These are phyloP conservation scores for Eristalis intricaria DNA, from an alignment of 2,888 invertebrate genomes.

Conservation along the genomic window DNA sequence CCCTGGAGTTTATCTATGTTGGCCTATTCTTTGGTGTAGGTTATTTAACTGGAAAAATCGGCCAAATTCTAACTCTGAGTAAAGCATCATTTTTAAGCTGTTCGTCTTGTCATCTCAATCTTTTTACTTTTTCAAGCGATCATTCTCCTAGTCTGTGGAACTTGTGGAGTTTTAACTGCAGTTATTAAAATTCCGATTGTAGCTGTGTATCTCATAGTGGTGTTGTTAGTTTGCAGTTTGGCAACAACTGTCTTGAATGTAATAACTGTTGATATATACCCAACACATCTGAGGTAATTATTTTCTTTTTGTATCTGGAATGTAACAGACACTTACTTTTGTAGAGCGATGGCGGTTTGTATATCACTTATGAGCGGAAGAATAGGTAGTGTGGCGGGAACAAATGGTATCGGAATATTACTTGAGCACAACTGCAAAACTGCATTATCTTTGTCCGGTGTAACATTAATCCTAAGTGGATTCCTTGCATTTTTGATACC, in stretches of 20 bases:
- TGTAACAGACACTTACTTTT: slow-evolving; percentile 74
- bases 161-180: slow-evolving; percentile 38
- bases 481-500: slow-evolving; percentile 70
- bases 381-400: slow-evolving; percentile 74
- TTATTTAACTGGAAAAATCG: slow-evolving; percentile 73
- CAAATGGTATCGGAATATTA: slow-evolving; percentile 73
- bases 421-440: slow-evolving; percentile 74
- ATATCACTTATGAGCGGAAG: slow-evolving; percentile 75
- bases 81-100: slow-evolving; percentile 13
- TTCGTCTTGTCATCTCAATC: background rate
- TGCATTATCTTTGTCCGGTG: slow-evolving; percentile 69
- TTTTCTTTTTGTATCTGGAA: background rate
- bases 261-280: slow-evolving; percentile 59
- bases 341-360: slow-evolving; percentile 75
- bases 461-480: slow-evolving; percentile 67
- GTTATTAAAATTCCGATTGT: slow-evolving; percentile 41
- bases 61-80: slow-evolving; percentile 73
- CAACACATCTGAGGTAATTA: slow-evolving; percentile 59
- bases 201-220: slow-evolving; percentile 38
- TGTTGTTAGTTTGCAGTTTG: slow-evolving; percentile 45
- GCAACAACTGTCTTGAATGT: slow-evolving; percentile 52
- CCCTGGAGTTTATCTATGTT: slow-evolving; percentile 76
- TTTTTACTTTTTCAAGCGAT: slow-evolving; percentile 22
- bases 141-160: slow-evolving; percentile 47
- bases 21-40: slow-evolving; percentile 73